These are phyloP conservation scores for Argopecten irradians DNA, from an alignment of 1,140 invertebrate species.

Conservation along the genomic window DNA sequence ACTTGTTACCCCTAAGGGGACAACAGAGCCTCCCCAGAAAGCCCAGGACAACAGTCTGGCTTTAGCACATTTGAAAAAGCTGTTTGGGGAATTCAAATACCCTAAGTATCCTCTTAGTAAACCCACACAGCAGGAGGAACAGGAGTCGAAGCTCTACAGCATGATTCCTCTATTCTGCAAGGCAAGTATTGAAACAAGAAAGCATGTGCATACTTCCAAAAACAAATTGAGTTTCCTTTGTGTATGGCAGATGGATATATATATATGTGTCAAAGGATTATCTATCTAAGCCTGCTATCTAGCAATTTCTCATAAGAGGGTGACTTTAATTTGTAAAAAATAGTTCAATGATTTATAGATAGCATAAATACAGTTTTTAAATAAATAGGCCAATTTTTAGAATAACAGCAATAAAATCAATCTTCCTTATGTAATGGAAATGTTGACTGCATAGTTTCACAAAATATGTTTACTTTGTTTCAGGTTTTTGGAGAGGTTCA, in stretches of 20 bases:
- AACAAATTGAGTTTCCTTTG: no score
- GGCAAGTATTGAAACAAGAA: slow-evolving; percentile 80
- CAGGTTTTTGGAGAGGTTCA: slow-evolving; percentile 94
- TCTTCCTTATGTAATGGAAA: no score
- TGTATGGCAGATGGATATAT: no score
- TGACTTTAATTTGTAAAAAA: no score
- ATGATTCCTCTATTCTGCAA: slow-evolving; percentile 99
- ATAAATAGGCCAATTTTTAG: no score
- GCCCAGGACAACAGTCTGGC: slow-evolving; percentile 80
- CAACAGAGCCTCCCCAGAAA: slow-evolving; percentile 40
- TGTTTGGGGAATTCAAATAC: slow-evolving; percentile 95
- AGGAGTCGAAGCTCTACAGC: slow-evolving; percentile 96
- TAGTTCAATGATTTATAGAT: no score
- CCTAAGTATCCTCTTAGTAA: slow-evolving; percentile 81
- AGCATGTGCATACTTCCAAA: neutral
- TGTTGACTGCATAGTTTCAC: neutral
- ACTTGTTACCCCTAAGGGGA: slow-evolving; percentile 28
- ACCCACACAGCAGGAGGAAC: slow-evolving; percentile 79
- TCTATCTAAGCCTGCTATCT: no score
- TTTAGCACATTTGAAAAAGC: slow-evolving; percentile 95
- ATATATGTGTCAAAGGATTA: no score
- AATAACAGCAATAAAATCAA: no score
- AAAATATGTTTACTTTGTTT: slow-evolving; percentile 36
- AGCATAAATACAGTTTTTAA: no score
- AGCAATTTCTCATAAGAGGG: no score